Percentiles rank a stretch among this genome's conserved stretches.
Evolutionary conservation across 2,113 vertebrate species (phyloP).

Genomic region (Sturnus vulgaris): DNA sequence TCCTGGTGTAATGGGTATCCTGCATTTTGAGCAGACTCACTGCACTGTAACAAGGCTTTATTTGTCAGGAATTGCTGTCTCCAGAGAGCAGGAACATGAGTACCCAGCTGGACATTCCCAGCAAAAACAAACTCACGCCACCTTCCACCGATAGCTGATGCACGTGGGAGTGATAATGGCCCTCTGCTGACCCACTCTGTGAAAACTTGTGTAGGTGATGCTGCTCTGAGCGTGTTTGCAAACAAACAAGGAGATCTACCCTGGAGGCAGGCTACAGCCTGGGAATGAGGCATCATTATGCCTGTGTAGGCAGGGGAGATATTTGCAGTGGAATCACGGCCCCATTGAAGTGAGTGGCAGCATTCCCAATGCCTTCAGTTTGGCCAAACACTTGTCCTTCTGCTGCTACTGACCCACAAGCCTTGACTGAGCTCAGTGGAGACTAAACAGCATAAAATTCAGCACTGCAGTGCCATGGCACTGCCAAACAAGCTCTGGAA

Average conservation of each 20-base stretch:
- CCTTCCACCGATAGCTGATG: background rate
- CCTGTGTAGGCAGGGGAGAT: background rate
- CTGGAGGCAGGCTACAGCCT: background rate
- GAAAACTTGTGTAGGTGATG: background rate
- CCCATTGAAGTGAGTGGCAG: background rate
- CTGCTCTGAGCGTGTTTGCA: background rate
- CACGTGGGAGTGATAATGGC: background rate
- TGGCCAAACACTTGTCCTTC: background rate
- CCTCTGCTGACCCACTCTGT: background rate
- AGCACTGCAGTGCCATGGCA: accelerated
- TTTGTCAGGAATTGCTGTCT: background rate
- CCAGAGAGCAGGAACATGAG: background rate
- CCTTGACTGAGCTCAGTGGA: background rate
- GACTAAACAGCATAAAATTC: background rate
- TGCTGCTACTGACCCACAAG: background rate
- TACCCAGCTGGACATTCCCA: background rate
- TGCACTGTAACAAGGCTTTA: background rate
- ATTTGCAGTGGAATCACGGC: background rate
- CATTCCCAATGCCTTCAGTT: background rate
- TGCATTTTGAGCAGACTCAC: background rate
- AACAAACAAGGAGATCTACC: background rate
- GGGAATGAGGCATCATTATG: background rate
- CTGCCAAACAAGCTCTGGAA: background rate
- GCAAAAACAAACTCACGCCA: accelerated
- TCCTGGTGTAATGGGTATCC: background rate